Base-by-base conservation (phyloP, 2,888 invertebrate genomes). In the Drosophila parthenogenetica region DNA sequence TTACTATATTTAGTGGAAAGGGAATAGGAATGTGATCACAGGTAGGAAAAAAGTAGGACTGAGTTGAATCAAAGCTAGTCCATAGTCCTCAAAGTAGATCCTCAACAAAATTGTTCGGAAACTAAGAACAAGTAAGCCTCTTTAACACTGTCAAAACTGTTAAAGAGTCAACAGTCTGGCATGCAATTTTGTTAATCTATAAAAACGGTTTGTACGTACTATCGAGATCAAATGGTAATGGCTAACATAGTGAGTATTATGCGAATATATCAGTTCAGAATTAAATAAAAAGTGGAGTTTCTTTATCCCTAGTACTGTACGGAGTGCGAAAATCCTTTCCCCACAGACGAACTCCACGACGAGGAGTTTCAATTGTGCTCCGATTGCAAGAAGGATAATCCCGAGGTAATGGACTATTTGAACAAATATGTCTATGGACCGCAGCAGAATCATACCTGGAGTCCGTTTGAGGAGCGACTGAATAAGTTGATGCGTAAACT, bases 281-380 rank as follows among this genome's bases (percentile, higher is more conserved):
- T 32, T 13, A 29, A 1, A 32, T 0, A 7, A 1, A 0, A 3
- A 16, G 0, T 16, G 5, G 2, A 48, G 29, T 29, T 11, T 14
- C 29, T 48, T 32, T 48, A 32, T 4, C 1, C 11, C 5, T 13
- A 16, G 1, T 25, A 5, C 16, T 11, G 72, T 48, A 46, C 57
- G 2, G 72, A 66, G 5, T 72, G 72, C 17, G 7, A 16, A 0
- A n/a, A 10, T 0, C 2, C 35, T 0, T 72, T 53, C n/a, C 45
- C 60, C 1, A 55, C 65, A 0, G 8, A 16, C 1, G 8, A 29
- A 0, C 65, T 65, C 2, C 14, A n/a, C 0, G 57, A 48, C 3
- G 71, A 3, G 8, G 66, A 61, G 49, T 70, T 70, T 22, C 66
- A 66, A 29, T 61, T 72, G 71, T 72, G 72, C 37, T 7, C 8